Evolutionary conservation across 1,140 invertebrate genomes (phyloP).

Genomic region (Diploscapter pachys): DNA sequence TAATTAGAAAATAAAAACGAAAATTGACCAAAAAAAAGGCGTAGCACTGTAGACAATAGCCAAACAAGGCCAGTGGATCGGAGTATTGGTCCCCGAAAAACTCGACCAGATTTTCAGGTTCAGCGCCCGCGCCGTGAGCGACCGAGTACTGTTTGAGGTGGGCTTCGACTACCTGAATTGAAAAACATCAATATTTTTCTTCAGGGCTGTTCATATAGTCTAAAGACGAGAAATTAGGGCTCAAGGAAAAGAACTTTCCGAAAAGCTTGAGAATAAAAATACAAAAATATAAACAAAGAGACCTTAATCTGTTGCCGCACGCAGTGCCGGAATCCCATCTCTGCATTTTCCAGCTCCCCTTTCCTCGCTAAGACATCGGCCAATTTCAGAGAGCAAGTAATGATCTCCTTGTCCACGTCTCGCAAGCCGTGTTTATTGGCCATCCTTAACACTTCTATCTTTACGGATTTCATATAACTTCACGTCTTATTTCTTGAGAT

Average conservation of each 20-base stretch:
- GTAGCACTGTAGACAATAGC: constrained; percentile 50
- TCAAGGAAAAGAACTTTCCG: no score
- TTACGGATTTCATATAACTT: constrained; percentile 20
- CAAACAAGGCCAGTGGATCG: constrained; percentile 56
- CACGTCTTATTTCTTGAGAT: constrained; percentile 25
- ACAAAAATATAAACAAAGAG: no score
- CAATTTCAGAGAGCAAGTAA: constrained; percentile 53
- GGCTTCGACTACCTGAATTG: constrained; percentile 30
- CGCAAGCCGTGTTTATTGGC: constrained; percentile 48
- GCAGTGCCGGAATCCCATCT: constrained; percentile 55
- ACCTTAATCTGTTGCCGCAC: constrained; percentile 50
- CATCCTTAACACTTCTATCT: constrained; percentile 38
- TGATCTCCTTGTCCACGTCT: constrained; percentile 54
- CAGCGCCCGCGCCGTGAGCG: constrained; percentile 45
- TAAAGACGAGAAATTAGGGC: no score
- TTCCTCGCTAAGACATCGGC: constrained; percentile 53
- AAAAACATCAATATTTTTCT: no score
- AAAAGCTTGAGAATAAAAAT: no score
- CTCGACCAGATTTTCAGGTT: constrained; percentile 44
- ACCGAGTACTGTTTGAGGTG: constrained; percentile 48
- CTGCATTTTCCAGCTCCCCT: constrained; percentile 52
- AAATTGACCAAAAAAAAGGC: constrained; percentile 51
- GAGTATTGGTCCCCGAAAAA: constrained; percentile 45
- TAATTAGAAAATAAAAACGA: constrained; percentile 4
- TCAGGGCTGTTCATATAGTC: no score